phyloP scores from a whole-genome alignment of 2,113 vertebrate genomes.

The Microtus richardsoni region DNA sequence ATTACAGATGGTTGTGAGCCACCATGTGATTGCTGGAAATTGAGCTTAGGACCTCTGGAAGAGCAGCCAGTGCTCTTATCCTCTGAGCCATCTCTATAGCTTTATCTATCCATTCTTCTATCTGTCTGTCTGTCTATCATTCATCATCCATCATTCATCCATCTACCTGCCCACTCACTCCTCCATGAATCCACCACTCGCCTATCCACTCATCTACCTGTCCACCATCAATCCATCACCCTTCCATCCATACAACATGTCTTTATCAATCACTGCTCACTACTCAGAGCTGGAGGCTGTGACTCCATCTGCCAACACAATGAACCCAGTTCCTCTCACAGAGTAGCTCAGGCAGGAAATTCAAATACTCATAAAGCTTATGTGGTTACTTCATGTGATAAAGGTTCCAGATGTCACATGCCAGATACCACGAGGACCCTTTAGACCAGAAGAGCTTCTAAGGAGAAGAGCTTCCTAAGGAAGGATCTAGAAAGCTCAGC shows the following conservation, averaged over 20 bases:
- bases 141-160: background rate
- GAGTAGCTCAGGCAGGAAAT: background rate
- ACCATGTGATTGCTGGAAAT: too few species aligned
- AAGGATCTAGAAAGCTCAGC: background rate
- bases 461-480: background rate
- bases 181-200: background rate
- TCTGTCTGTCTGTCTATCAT: too few species aligned
- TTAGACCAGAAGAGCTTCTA: background rate
- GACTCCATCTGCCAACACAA: background rate
- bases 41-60: too few species aligned
- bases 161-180: background rate
- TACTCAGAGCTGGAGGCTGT: background rate
- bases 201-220: background rate
- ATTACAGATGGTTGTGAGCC: too few species aligned
- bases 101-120: background rate
- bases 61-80: too few species aligned
- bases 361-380: background rate
- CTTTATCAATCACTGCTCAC: background rate
- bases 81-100: too few species aligned
- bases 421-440: background rate
- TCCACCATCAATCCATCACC: background rate
- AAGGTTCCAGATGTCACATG: background rate
- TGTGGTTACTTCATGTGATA: background rate
- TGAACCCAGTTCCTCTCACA: background rate
- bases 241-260: background rate